phyloP scores from a whole-genome alignment of 1,140 invertebrate genomes.

The Drosophila takahashii region DNA sequence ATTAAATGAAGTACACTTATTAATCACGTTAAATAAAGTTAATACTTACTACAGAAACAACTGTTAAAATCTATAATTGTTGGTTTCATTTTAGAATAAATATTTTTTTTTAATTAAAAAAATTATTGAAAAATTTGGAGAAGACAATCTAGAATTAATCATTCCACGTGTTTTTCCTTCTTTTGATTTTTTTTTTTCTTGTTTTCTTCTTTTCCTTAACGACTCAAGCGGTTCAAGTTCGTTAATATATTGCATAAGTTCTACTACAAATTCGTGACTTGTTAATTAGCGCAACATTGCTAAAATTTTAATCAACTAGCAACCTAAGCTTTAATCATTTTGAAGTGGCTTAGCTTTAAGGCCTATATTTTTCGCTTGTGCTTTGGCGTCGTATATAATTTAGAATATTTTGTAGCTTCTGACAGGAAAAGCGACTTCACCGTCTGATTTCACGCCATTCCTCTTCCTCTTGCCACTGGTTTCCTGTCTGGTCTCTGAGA shows the following conservation, averaged over 20 bases:
- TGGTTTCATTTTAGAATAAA: neutral
- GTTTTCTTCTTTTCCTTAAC: too few relatives aligned
- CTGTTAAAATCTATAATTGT: too few relatives aligned
- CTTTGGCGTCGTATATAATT: neutral
- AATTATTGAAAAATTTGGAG: neutral
- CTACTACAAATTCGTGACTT: slow-evolving; percentile 6
- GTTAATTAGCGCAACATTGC: slow-evolving; percentile 21
- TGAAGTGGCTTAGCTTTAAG: neutral
- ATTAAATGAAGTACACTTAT: neutral
- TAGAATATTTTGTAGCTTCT: slow-evolving; percentile 3
- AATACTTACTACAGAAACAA: too few relatives aligned
- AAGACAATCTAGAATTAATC: neutral
- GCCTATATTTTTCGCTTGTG: slow-evolving; percentile 10
- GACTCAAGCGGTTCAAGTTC: slow-evolving; percentile 1
- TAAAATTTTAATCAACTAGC: slow-evolving; percentile 28
- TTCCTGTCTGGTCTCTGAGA: slow-evolving; percentile 19
- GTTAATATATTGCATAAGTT: slow-evolving; percentile 25
- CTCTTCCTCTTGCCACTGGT: neutral
- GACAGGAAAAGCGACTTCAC: slow-evolving; percentile 6
- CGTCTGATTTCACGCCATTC: neutral
- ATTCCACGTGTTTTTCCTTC: neutral
- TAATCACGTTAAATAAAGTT: too few relatives aligned
- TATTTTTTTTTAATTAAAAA: too few relatives aligned
- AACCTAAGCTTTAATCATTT: neutral
- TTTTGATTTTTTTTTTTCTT: neutral